A percentile compares a stretch with the other conserved stretches of the same genome.
Conservation (phyloP, 1,140 invertebrate species). For the Hormaphis cornu region DNA sequence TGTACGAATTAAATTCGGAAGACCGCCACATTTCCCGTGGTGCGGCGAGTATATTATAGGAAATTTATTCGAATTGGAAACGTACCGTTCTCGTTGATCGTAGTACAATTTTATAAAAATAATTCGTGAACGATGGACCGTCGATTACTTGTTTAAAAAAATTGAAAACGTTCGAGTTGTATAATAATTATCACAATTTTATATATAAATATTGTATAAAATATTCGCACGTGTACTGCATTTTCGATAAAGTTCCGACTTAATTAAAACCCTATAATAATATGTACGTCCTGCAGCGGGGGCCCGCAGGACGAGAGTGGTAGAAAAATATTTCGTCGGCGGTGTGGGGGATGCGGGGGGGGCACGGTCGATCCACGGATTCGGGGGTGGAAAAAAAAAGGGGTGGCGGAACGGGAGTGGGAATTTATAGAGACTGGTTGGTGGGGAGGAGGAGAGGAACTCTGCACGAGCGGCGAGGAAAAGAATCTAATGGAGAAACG, state of each 20-base stretch:
- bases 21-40: no score
- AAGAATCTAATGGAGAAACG: constrained; percentile 32
- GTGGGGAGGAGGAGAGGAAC: not conserved
- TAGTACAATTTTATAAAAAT: no score
- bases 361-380: no score
- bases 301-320: not conserved
- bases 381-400: no score
- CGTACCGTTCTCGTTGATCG: no score
- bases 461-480: not conserved
- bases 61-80: no score
- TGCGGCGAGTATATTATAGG: no score
- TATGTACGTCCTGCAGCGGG: constrained; percentile 16
- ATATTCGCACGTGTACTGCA: not conserved
- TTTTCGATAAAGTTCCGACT: constrained; percentile 31
- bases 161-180: not conserved
- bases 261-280: constrained; percentile 32
- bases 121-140: no score
- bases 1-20: no score
- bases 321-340: constrained; percentile 14
- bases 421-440: no score
- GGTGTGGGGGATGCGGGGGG: not conserved
- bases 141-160: constrained; percentile 15
- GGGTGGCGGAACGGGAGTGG: not conserved
- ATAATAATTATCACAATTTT: not conserved
- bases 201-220: not conserved